Base-by-base conservation (phyloP, 2,888 invertebrate species). In the Zeuzera pyrina region DNA sequence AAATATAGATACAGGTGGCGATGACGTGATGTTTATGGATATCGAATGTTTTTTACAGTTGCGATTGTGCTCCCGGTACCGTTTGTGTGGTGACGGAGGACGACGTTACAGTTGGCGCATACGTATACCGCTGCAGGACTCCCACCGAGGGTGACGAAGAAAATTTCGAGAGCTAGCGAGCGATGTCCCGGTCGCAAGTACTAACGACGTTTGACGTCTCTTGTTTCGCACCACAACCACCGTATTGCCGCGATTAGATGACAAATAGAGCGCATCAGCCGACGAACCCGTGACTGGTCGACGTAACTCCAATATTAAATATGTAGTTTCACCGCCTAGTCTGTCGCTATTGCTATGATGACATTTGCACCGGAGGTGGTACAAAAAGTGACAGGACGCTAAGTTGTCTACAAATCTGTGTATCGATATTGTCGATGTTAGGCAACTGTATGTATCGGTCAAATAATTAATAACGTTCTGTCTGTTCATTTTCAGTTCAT, bases 11-110 rank as follows among this genome's bases (percentile, higher is more conserved):
- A n/a, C n/a, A n/a, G n/a, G n/a, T n/a, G n/a, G n/a, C n/a, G n/a
- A n/a, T n/a, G n/a, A n/a, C n/a, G n/a, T n/a, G n/a, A n/a, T n/a
- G n/a, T n/a, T n/a, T n/a, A n/a, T n/a, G n/a, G n/a, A n/a, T n/a
- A n/a, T n/a, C n/a, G n/a, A n/a, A n/a, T n/a, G n/a, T 29, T 34
- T 12, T 41, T 57, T 53, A 4, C 56, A 73, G 73, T 47, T 73
- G 73, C 39, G 8, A 7, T 2, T 74, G 73, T 38, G 29, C 11
- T 0, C 1, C 3, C 0, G 49, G 30, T 1, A 30, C 23, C 6
- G 7, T 3, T 1, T 73, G 73, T 31, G 3, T 15, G 15, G 2
- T 31, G 3, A 8, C 29, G 11, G 52, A 58, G 10, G 55, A 66
- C 6, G 57, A 66, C 30, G 2, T 0, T 0, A 0, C 24, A 0